Evolutionary conservation across 2,888 invertebrate species (phyloP).

Genomic region (Graphium colonna): DNA sequence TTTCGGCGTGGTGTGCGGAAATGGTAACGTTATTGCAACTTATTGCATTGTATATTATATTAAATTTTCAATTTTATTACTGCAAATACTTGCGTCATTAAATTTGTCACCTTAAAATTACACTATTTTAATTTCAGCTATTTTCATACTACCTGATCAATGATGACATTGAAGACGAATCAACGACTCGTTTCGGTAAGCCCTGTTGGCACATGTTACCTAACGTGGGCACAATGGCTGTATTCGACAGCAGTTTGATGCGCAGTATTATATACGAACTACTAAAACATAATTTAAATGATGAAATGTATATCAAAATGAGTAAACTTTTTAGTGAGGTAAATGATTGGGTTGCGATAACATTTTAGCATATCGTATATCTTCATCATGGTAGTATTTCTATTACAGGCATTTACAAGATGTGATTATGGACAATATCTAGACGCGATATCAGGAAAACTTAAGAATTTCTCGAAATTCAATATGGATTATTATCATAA

Average conservation of each 20-base stretch:
- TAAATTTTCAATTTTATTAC: too few relatives aligned
- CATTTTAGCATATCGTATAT: too few relatives aligned
- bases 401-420: constrained; percentile 9
- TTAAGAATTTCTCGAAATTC: constrained; percentile 4
- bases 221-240: constrained; percentile 82
- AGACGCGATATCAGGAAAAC: constrained; percentile 11
- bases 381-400: too few relatives aligned
- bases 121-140: too few relatives aligned
- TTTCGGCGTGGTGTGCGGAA: constrained; percentile 14
- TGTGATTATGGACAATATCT: constrained; percentile 20
- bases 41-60: background rate
- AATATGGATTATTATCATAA: constrained; percentile 1
- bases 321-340: constrained; percentile 20
- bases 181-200: constrained; percentile 86
- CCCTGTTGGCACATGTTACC: constrained; percentile 89
- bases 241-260: constrained; percentile 76
- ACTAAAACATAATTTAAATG: constrained; percentile 9
- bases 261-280: constrained; percentile 40
- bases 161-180: constrained; percentile 46
- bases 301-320: too few relatives aligned
- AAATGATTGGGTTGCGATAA: too few relatives aligned
- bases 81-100: too few relatives aligned
- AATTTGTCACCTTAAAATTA: too few relatives aligned
- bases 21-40: constrained; percentile 1
- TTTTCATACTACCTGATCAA: background rate